Conservation (phyloP, 2,113 vertebrate species). For the Oreochromis tanganicae region DNA sequence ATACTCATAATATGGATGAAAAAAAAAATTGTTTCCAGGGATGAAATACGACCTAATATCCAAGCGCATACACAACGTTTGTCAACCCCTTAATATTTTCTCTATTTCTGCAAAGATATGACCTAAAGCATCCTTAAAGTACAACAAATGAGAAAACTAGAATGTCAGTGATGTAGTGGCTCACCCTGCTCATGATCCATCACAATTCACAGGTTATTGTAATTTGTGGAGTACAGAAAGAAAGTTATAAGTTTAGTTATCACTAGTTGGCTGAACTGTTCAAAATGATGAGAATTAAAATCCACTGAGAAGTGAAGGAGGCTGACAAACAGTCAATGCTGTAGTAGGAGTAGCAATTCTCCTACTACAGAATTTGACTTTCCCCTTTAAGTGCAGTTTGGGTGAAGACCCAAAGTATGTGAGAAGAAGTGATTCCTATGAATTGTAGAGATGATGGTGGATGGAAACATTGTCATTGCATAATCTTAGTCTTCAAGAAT, state of each 20-base stretch:
- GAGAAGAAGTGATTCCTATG: neutral
- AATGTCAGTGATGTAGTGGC: neutral
- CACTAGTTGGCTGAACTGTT: neutral
- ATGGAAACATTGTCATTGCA: neutral
- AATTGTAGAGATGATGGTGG: neutral
- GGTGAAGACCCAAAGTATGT: neutral
- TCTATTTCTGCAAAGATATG: neutral
- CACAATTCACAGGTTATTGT: neutral
- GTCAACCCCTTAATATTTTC: neutral
- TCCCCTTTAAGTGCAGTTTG: neutral
- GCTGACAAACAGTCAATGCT: neutral
- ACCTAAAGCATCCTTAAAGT: neutral
- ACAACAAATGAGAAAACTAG: neutral
- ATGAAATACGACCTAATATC: neutral
- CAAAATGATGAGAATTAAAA: neutral
- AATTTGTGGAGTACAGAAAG: neutral
- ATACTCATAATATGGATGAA: neutral
- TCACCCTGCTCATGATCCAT: neutral
- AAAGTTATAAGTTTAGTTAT: neutral
- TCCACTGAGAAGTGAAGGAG: neutral
- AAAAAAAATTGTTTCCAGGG: neutral
- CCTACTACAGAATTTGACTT: neutral
- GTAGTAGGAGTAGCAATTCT: neutral
- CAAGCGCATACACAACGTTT: neutral
- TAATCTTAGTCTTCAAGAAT: neutral